A percentile compares a stretch with the other conserved stretches of the same genome.
Conservation (phyloP, 2,888 invertebrate species). For the Watsonalla binaria region DNA sequence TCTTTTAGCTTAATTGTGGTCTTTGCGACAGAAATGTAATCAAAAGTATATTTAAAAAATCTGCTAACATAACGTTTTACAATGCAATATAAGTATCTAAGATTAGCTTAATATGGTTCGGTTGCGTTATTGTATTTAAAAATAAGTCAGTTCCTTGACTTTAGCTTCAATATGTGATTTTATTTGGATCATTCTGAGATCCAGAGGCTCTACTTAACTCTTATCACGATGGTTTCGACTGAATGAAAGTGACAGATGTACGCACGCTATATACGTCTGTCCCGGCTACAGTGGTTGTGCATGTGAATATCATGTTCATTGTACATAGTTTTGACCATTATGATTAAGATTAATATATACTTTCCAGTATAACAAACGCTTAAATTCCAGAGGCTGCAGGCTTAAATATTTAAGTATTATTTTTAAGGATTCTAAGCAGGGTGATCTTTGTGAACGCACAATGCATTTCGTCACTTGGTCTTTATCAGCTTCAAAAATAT, state of each 20-base stretch:
- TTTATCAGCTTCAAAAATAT: constrained; percentile 23
- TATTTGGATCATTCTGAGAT: constrained; percentile 18
- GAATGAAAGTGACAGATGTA: too few relatives aligned
- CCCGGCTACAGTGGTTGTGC: constrained; percentile 41
- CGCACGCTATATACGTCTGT: constrained; percentile 3
- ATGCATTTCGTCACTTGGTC: constrained; percentile 28
- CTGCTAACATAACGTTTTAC: too few relatives aligned
- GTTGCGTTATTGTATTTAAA: neutral
- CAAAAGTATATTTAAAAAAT: too few relatives aligned
- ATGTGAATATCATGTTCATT: constrained; percentile 32
- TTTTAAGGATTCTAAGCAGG: constrained; percentile 48
- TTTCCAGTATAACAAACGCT: constrained; percentile 31
- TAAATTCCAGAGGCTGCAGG: constrained; percentile 24
- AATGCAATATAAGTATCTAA: too few relatives aligned
- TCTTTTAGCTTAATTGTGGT: neutral
- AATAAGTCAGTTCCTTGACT: constrained; percentile 32
- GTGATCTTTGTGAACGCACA: constrained; percentile 61
- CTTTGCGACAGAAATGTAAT: too few relatives aligned
- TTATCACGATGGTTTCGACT: too few relatives aligned
- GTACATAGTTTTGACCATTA: constrained; percentile 32
- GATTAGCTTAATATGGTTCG: constrained; percentile 5
- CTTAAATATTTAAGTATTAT: constrained; percentile 21
- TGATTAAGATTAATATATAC: constrained; percentile 17
- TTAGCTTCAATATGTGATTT: constrained; percentile 17
- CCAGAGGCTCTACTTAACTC: too few relatives aligned